Evolutionary conservation across 2,888 invertebrate species (phyloP), one percentile per base, ranked within the genome.

Genomic region (Leucoma salicis): DNA sequence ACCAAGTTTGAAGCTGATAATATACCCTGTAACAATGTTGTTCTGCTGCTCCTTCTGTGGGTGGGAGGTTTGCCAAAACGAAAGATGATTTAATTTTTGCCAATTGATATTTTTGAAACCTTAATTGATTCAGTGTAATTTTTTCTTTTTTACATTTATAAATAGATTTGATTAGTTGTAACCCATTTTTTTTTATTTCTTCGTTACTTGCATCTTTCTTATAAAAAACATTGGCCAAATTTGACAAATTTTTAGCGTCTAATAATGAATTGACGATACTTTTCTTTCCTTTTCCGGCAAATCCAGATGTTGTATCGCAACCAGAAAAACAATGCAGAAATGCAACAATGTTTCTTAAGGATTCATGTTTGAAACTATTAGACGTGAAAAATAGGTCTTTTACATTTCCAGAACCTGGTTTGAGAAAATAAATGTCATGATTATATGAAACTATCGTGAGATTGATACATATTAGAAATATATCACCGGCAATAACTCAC

Each of bases 321-420:
- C 33, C 21, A 34, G 46, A 52, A 46, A 46, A 52, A 52, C 45
- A 45, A 52, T 53, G 49, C 43, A 49, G 33, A 33, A 33, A 33
- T 49, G 52, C 46, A 49, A 49, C 44, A 35, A 53, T 43, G 7
- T 45, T 51, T 51, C 2, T 53, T 5, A 47, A 47, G 40, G 49
- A 47, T 50, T 53, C 49, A 39, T 48, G 36, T 46, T 53, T 53
- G 42, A 54, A 51, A 51, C 54, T 48, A 51, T 54, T 49, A 43
- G 48, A 42, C 24, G 33, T 39, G 42, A 42, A 42, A 36, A 42
- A 37, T 42, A 25, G 25, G n/a, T 46, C 46, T 31, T 39, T 46
- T 33, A 35, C 35, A 40, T 38, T 42, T 37, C 41, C 37, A 37
- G 42, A 46, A 21, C 39, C 46, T 41, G 42, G 35, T 28, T 39